Evolutionary conservation across 1,140 invertebrate species (phyloP), one percentile per base, ranked within the genome.

Genomic region (Tigriopus japonicus): DNA sequence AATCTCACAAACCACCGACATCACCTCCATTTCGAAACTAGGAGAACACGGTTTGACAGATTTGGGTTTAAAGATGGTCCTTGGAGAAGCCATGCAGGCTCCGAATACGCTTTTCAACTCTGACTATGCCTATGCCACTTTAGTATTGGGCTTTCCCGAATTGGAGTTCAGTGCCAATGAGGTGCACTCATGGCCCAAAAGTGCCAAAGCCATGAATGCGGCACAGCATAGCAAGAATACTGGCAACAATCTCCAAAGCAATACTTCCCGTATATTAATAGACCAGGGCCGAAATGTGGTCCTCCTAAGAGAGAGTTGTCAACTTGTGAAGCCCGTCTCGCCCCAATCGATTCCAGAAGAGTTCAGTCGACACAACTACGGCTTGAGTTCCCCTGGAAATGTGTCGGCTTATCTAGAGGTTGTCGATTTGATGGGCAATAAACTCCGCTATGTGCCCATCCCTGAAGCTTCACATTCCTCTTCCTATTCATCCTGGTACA

Each of bases 371-470:
- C n/a, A 49, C 45, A 49, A 49, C 12, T 49, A 49, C 21, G 56
- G 24, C 28, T n/a, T 21, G 56, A 58, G 42, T 6, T 40, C 10
- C n/a, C 56, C 56, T 21, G 51, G 56, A 15, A 43, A 23, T 17
- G 63, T 69, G 64, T 51, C 24, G 28, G 74, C 72, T 19, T 80
- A 74, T 64, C 67, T 82, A 40, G 80, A 82, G 69, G 70, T 81
- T 15, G 71, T 75, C 51, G 79, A 82, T 68, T 62, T 73, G 14
- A 65, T 70, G 1, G 72, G 69, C 55, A 71, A 74, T 7, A 76
- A 73, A 62, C 63, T 80, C n/a, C 71, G 77, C 62, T 82, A 81
- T 64, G 68, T 82, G 40, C 74, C 78, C 9, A 69, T 82, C 14
- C 79, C 79, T 6, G 67, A 71, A 76, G n/a, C 1, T 24, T 13